These are phyloP conservation scores for Probaryconus sp. DNA, from an alignment of 1,140 invertebrate species.

Conservation along the genomic window DNA sequence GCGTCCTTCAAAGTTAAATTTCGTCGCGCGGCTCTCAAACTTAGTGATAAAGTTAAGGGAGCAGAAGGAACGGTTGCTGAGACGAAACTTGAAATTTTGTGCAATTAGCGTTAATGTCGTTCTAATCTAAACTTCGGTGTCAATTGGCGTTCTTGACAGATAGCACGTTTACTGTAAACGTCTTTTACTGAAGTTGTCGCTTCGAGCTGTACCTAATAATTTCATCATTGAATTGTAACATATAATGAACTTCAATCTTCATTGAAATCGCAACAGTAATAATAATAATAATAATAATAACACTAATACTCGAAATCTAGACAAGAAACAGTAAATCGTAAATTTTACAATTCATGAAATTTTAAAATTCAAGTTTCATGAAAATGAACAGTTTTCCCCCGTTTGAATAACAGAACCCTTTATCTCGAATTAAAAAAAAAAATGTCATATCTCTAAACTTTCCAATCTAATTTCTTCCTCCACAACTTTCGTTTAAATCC, in stretches of 20 bases:
- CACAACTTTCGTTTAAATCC: no score
- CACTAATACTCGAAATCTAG: no score
- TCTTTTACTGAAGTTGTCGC: conserved; percentile 36
- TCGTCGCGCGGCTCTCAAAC: conserved; percentile 23
- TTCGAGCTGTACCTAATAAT: conserved; percentile 35
- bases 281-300: no score
- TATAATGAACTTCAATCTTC: conserved; percentile 34
- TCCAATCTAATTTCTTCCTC: no score
- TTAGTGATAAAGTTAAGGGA: conserved; percentile 23
- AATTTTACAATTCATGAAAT: no score
- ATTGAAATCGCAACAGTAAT: no score
- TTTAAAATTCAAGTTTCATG: no score
- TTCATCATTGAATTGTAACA: conserved; percentile 14
- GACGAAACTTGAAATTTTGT: conserved; percentile 55
- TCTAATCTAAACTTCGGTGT: conserved; percentile 58
- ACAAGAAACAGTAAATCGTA: no score
- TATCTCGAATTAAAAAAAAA: no score
- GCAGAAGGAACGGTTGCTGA: conserved; percentile 12
- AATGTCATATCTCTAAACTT: no score
- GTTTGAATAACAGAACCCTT: no score
- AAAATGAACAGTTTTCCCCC: no score
- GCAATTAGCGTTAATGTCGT: conserved; percentile 63
- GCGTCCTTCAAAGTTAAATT: conserved; percentile 43
- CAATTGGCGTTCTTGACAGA: conserved; percentile 59
- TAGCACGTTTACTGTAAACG: conserved; percentile 45